Base-by-base conservation (phyloP, 2,113 vertebrate species). In the Variabilichromis moorii region DNA sequence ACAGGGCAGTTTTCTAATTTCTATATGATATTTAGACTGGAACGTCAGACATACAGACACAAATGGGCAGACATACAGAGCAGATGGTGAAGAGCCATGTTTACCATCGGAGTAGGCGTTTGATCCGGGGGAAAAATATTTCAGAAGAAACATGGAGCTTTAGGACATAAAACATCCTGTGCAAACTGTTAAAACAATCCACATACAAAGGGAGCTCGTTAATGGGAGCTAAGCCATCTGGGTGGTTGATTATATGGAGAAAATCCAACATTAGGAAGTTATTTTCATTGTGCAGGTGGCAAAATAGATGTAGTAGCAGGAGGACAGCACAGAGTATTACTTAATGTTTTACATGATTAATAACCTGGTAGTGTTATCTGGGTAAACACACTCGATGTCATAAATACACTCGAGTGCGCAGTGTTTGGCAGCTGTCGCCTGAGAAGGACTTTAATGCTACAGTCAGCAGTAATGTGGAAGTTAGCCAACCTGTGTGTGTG, bases 151-250 rank as follows among this genome's bases (percentile, higher is more conserved):
- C 26, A 66, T 6, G 6, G 45, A 83, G 81, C 84, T 89, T 82
- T 4, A 87, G 88, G 85, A 92, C 81, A 89, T 79, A 86, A 89
- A 94, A 84, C 87, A 80, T 85, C 73, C 61, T 81, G 78, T 51
- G 9, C 81, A 86, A 85, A 83, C 57, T 59, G 63, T 84, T 85
- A 80, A 86, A 73, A 83, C 82, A 83, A 81, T 42, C n/a, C 68
- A 54, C 45, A 80, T 80, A 66, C 13, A 80, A 19, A 59, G 42
- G 13, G 13, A 50, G 47, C 80, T 80, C 5, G 33, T 86, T 89
- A 86, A 92, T 86, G 88, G 84, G 78, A 90, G 54, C 63, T 11
- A 26, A 91, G 87, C 88, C 89, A 90, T 91, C 89, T 94, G 94
- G 84, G 91, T 45, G 26, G 45, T 86, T 78, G 35, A 63, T 63